A percentile compares a stretch with the other conserved stretches of the same genome.
phyloP scores from a whole-genome alignment of 2,113 vertebrate genomes.

The Boulengeromyrus knoepffleri region DNA sequence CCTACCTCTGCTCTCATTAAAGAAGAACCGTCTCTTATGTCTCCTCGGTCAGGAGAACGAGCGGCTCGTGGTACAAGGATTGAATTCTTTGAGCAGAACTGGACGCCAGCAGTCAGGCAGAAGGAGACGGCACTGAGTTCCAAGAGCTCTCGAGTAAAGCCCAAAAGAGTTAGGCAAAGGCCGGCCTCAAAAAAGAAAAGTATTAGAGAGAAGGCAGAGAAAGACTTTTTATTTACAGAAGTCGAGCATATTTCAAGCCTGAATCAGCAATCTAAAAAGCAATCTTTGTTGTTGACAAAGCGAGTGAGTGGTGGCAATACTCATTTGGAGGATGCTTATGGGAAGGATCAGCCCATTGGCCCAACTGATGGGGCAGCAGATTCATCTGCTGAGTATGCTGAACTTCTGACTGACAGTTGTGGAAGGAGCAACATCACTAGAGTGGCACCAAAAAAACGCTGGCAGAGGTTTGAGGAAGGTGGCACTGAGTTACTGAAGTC shows the following conservation, averaged over 20 bases:
- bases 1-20: constrained; percentile 54
- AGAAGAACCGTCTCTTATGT: constrained; percentile 57
- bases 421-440: constrained; percentile 51
- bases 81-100: constrained; percentile 14
- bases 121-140: constrained; percentile 23
- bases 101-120: constrained; percentile 23
- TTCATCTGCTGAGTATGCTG: constrained; percentile 28
- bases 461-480: constrained; percentile 75
- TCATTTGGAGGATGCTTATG: constrained; percentile 38
- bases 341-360: constrained; percentile 45
- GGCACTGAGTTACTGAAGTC: constrained; percentile 37
- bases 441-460: constrained; percentile 89
- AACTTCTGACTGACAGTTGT: constrained; percentile 10
- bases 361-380: constrained; percentile 26
- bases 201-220: constrained; percentile 37
- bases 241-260: constrained; percentile 9
- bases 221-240: constrained; percentile 16
- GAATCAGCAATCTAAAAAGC: constrained; percentile 50
- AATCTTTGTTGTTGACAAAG: constrained; percentile 42
- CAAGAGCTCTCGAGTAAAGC: constrained; percentile 32
- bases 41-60: constrained; percentile 22
- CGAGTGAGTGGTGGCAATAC: constrained; percentile 35
- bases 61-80: not conserved
- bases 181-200: constrained; percentile 34
- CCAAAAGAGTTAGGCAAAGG: constrained; percentile 46